phyloP scores from a whole-genome alignment of 2,797 vertebrate genomes.

The Urocyon cinereoargenteus region DNA sequence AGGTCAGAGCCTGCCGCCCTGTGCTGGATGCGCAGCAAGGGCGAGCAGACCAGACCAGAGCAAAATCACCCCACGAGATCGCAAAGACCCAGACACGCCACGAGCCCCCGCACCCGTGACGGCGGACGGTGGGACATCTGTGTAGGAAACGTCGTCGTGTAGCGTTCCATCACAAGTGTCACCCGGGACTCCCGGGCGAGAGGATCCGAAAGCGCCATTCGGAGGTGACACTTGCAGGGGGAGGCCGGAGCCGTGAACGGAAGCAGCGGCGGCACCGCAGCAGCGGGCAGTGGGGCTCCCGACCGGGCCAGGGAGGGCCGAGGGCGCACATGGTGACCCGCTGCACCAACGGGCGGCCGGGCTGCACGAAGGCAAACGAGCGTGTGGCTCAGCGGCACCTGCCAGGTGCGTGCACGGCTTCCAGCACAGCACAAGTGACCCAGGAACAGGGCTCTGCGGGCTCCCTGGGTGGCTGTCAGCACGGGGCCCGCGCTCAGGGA shows the following conservation, averaged over 20 bases:
- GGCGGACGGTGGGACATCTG: not conserved
- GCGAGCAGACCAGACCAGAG: too few species aligned
- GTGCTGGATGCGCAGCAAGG: too few species aligned
- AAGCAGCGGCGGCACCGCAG: fast-evolving
- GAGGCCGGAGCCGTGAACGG: fast-evolving
- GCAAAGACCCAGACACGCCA: not conserved
- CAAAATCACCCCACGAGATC: not conserved
- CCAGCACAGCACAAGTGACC: fast-evolving
- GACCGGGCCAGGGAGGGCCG: not conserved
- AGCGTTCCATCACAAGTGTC: not conserved
- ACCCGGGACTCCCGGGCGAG: not conserved
- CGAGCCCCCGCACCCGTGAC: not conserved
- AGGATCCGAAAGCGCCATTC: not conserved
- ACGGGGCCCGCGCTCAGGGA: not conserved
- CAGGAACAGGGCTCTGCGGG: not conserved
- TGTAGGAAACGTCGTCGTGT: not conserved
- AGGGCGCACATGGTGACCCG: not conserved
- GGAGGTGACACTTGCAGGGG: not conserved
- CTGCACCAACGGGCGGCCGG: fast-evolving
- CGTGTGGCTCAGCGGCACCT: not conserved
- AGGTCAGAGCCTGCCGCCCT: not conserved
- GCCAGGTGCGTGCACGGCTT: fast-evolving
- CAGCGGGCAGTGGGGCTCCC: not conserved
- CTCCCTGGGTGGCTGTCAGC: not conserved
- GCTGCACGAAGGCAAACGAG: not conserved